Evolutionary conservation across 2,888 invertebrate genomes (phyloP).

Genomic region (Theristus sp.): DNA sequence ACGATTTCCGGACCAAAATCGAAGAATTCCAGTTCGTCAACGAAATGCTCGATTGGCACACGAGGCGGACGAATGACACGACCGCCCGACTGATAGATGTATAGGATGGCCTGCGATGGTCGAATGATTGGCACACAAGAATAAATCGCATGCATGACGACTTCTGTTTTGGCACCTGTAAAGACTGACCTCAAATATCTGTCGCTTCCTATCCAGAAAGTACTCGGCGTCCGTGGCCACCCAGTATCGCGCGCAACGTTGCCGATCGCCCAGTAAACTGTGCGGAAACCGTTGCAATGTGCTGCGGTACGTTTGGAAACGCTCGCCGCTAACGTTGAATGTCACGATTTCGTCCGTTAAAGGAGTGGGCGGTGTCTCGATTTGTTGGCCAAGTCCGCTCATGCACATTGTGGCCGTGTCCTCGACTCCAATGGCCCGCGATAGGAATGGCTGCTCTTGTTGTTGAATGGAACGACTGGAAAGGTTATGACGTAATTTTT

Average conservation of each 20-base stretch:
- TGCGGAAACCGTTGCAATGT: constrained; percentile 15
- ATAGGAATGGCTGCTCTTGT: too few relatives aligned
- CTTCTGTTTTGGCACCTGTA: too few relatives aligned
- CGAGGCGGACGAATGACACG: constrained; percentile 33
- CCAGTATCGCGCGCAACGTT: constrained; percentile 17
- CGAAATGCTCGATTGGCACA: constrained; percentile 35
- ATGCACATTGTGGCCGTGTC: too few relatives aligned
- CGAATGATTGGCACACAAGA: neutral
- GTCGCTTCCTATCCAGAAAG: constrained; percentile 24
- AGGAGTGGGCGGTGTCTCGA: neutral
- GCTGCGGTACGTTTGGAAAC: neutral
- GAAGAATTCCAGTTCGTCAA: constrained; percentile 30
- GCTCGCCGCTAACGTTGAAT: neutral
- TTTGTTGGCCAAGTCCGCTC: neutral
- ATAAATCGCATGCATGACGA: neutral
- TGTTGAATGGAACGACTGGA: too few relatives aligned
- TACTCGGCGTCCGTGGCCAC: constrained; percentile 18
- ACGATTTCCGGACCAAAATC: constrained; percentile 32
- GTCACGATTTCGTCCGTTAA: neutral
- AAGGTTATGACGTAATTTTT: too few relatives aligned
- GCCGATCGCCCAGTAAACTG: constrained; percentile 20
- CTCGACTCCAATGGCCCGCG: too few relatives aligned
- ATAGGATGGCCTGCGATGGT: constrained; percentile 34
- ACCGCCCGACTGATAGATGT: constrained; percentile 37
- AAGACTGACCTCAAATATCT: neutral